Conservation (phyloP, 2,113 vertebrate species). For the Falco punctatus region DNA sequence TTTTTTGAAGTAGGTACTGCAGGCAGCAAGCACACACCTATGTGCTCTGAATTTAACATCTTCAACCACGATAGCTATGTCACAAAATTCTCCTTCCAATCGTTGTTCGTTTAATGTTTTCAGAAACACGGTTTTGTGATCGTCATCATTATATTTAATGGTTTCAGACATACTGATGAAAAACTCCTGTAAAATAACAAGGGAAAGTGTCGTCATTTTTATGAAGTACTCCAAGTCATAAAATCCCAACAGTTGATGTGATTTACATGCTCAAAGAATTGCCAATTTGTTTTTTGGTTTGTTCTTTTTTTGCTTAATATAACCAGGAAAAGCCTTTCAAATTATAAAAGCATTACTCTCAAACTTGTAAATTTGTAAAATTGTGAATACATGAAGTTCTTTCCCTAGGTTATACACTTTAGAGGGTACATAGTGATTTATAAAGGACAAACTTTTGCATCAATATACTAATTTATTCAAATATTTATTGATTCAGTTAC, state of each 20-base stretch:
- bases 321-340: not conserved
- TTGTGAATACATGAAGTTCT: not conserved
- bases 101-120: slow-evolving; percentile 95
- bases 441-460: not conserved
- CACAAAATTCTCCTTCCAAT: slow-evolving; percentile 94
- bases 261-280: not conserved
- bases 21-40: slow-evolving; percentile 91
- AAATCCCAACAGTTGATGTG: not conserved
- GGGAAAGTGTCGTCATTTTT: not conserved
- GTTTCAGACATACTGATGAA: slow-evolving; percentile 96
- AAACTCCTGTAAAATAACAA: slow-evolving; percentile 80
- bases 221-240: not conserved
- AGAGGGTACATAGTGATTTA: not conserved
- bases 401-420: not conserved
- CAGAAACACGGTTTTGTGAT: slow-evolving; percentile 96
- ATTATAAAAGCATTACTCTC: not conserved
- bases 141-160: slow-evolving; percentile 95
- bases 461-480: not conserved
- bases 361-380: not conserved
- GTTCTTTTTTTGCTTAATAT: not conserved
- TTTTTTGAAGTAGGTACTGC: slow-evolving; percentile 97
- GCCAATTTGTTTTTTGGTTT: not conserved
- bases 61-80: slow-evolving; percentile 95
- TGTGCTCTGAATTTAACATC: slow-evolving; percentile 96
- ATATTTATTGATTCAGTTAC: not conserved